A percentile compares a stretch with the other conserved stretches of the same genome.
These are phyloP conservation scores for Protomyctophum bolini DNA, from an alignment of 2,113 vertebrate genomes.

Conservation along the genomic window DNA sequence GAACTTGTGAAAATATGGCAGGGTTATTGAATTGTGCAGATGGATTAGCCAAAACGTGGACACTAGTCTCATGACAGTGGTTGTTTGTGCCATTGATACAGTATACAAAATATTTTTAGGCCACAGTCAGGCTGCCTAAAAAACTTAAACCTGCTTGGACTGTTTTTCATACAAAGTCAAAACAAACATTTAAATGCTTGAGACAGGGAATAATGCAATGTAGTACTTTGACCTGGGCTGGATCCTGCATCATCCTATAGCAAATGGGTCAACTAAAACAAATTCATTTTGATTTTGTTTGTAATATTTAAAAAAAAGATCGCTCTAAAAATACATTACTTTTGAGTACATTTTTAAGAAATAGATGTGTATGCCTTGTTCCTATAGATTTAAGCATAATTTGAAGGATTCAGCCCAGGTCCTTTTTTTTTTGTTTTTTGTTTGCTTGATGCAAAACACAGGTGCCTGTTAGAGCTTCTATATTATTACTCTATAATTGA, in stretches of 20 bases:
- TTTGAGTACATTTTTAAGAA: too few species aligned
- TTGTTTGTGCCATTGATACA: conserved; percentile 9
- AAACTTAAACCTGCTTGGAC: conserved; percentile 33
- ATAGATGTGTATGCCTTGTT: too few species aligned
- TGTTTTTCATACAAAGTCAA: conserved; percentile 50
- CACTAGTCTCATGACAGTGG: conserved; percentile 20
- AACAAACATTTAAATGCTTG: conserved; percentile 52
- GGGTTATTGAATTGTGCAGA: neutral
- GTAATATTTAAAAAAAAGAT: too few species aligned
- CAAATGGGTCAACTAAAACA: neutral
- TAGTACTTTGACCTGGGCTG: conserved; percentile 52
- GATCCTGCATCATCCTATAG: conserved; percentile 26
- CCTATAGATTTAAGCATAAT: neutral
- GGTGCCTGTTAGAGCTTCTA: conserved; percentile 73
- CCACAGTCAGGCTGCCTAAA: conserved; percentile 40
- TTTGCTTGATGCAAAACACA: conserved; percentile 75
- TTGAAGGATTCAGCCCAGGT: conserved; percentile 46
- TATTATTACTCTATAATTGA: conserved; percentile 48
- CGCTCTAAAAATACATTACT: too few species aligned
- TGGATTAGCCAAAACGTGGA: neutral
- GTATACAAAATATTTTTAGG: conserved; percentile 15
- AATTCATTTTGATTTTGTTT: neutral
- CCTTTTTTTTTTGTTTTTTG: conserved; percentile 38
- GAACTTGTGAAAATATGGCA: neutral
- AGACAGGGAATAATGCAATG: conserved; percentile 47